Evolutionary conservation across 2,888 invertebrate genomes (phyloP), one percentile per base, ranked within the genome.

Genomic region (Microdon myrmicae): DNA sequence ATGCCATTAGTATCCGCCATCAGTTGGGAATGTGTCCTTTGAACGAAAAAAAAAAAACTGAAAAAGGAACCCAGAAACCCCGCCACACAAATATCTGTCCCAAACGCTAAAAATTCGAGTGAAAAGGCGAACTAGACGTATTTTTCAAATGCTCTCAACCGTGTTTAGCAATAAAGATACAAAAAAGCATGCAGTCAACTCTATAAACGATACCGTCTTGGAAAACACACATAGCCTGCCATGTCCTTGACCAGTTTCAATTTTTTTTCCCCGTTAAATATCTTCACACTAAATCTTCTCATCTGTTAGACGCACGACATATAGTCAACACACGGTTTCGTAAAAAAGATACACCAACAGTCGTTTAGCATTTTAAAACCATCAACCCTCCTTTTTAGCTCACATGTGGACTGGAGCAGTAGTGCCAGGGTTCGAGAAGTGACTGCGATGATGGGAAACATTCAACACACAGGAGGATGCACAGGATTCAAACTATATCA

Each of bases 321-420:
- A 37, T 26, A 56, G 44, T 55, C 55, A 44, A 51, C 44, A 58
- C 44, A 10, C 17, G 34, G 19, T 17, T 20, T 2, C 13, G 34
- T 35, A 48, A 61, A 49, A 64, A 58, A 58, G 47, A 53, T 37
- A 58, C 41, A 61, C 49, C 51, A 51, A 64, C 51, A 53, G 51
- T 58, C 58, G 58, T 64, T 64, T 64, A 64, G 41, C 64, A 64
- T 64, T 64, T 64, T 64, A 64, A 64, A 64, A 64, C 64, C 64
- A 47, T 47, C 61, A 38, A 19, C 26, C 9, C 13, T 9, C 28
- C 31, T 37, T 17, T 22, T 25, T 8, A 25, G 17, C 25, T n/a
- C 38, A 17, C n/a, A n/a, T n/a, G n/a, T n/a, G n/a, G n/a, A n/a
- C n/a, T n/a, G n/a, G n/a, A n/a, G n/a, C n/a, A n/a, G n/a, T n/a